Evolutionary conservation across 2,113 vertebrate genomes (phyloP).

Genomic region (Ptychochromis oligacanthus): DNA sequence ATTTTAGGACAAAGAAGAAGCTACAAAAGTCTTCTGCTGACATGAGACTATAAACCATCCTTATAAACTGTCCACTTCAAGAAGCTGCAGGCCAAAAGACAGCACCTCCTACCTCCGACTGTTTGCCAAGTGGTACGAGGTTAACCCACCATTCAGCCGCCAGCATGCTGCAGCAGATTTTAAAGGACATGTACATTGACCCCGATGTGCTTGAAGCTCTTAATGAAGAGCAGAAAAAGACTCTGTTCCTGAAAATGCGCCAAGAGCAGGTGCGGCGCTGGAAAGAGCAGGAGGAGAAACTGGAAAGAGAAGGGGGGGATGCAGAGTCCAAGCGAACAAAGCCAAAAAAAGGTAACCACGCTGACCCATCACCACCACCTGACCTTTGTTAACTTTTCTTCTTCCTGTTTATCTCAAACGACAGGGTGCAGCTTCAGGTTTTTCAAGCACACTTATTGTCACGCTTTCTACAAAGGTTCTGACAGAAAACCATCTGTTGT

Average conservation of each 20-base stretch:
- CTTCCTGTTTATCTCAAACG: not conserved
- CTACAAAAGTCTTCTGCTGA: not conserved
- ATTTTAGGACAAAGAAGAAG: slow-evolving; percentile 3
- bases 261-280: slow-evolving; percentile 84
- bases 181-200: slow-evolving; percentile 86
- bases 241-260: slow-evolving; percentile 83
- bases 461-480: not conserved
- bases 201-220: slow-evolving; percentile 81
- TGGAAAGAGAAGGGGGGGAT: slow-evolving; percentile 61
- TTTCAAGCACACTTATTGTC: slow-evolving; percentile 5
- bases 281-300: slow-evolving; percentile 81
- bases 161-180: slow-evolving; percentile 84
- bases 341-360: slow-evolving; percentile 74
- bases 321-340: slow-evolving; percentile 50
- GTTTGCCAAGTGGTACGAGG: not conserved
- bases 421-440: slow-evolving; percentile 25
- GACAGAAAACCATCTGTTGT: slow-evolving; percentile 13
- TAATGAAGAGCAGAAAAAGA: slow-evolving; percentile 85
- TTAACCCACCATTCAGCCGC: not conserved
- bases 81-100: slow-evolving; percentile 47
- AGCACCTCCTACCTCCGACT: slow-evolving; percentile 1
- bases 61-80: slow-evolving; percentile 15
- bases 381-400: not conserved
- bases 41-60: slow-evolving; percentile 55
- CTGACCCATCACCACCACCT: not conserved